phyloP scores from a whole-genome alignment of 2,888 invertebrate species.

The Emmelina monodactyla region DNA sequence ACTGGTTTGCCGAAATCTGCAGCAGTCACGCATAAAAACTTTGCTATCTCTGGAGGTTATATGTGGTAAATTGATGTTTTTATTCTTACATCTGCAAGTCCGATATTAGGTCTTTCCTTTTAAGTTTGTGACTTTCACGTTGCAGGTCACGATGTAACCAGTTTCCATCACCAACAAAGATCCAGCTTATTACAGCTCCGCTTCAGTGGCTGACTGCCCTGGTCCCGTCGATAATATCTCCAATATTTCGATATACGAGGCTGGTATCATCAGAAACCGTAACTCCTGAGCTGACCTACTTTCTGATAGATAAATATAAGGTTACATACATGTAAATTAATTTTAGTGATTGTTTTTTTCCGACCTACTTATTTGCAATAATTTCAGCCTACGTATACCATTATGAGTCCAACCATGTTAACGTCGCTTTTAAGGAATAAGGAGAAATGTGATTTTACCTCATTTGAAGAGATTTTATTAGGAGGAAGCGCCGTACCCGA shows the following conservation, averaged over 20 bases:
- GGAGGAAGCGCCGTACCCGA: slow-evolving; percentile 35
- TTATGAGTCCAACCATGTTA: slow-evolving; percentile 34
- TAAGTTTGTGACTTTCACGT: slow-evolving; percentile 5
- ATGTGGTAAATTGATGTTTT: neutral
- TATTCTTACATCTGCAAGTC: neutral
- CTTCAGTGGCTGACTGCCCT: slow-evolving; percentile 35
- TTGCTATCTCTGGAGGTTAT: slow-evolving; percentile 16
- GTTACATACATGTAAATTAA: slow-evolving; percentile 18
- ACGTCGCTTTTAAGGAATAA: slow-evolving; percentile 23
- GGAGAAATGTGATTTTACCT: slow-evolving; percentile 31
- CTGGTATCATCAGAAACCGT: slow-evolving; percentile 24
- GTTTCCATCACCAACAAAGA: slow-evolving; percentile 28
- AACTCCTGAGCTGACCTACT: slow-evolving; percentile 20
- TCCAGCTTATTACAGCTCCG: slow-evolving; percentile 26
- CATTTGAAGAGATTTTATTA: slow-evolving; percentile 27
- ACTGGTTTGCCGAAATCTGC: slow-evolving; percentile 44
- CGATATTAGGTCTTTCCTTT: neutral
- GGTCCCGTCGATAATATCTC: slow-evolving; percentile 22
- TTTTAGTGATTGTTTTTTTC: neutral
- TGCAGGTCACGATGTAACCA: slow-evolving; percentile 22
- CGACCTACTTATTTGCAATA: slow-evolving; percentile 1
- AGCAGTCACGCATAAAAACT: slow-evolving; percentile 35
- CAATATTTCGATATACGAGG: slow-evolving; percentile 25
- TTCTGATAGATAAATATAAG: slow-evolving; percentile 26
- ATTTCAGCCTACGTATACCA: slow-evolving; percentile 32